Evolutionary conservation across 2,113 vertebrate species (phyloP).

Genomic region (Oenanthe melanoleuca): DNA sequence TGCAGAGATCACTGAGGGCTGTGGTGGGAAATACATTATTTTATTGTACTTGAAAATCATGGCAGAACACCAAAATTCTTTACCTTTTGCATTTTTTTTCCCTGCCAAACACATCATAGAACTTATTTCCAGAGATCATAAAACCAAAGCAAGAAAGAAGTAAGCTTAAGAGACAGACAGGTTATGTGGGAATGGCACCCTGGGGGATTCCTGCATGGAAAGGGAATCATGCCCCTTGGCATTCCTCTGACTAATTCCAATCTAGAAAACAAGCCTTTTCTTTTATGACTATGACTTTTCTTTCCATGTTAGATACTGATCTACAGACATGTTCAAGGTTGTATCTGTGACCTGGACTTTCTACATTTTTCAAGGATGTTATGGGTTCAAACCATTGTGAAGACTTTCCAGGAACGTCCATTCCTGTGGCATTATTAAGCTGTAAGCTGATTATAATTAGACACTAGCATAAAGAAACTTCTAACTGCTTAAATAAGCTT

Average conservation of each 20-base stretch:
- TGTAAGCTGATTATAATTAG: background rate
- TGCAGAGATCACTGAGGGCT: background rate
- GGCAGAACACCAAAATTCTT: conserved; percentile 14
- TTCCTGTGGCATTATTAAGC: background rate
- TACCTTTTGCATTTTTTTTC: background rate
- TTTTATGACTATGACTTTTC: background rate
- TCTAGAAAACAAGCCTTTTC: background rate
- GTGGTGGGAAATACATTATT: background rate
- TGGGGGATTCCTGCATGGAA: background rate
- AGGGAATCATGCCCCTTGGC: background rate
- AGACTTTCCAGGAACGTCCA: background rate
- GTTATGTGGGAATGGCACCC: background rate
- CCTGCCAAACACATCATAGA: background rate
- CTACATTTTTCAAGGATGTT: background rate
- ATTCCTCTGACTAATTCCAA: background rate
- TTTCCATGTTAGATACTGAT: background rate
- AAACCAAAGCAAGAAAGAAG: background rate
- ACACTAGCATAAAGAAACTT: background rate
- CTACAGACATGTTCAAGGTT: background rate
- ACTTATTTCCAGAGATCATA: background rate
- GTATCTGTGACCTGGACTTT: background rate
- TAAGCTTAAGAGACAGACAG: background rate
- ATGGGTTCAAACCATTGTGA: background rate
- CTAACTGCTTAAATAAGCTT: conserved; percentile 16
- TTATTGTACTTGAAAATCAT: background rate